These are phyloP conservation scores for Notospermus geniculatus DNA, from an alignment of 1,140 invertebrate genomes.

Conservation along the genomic window DNA sequence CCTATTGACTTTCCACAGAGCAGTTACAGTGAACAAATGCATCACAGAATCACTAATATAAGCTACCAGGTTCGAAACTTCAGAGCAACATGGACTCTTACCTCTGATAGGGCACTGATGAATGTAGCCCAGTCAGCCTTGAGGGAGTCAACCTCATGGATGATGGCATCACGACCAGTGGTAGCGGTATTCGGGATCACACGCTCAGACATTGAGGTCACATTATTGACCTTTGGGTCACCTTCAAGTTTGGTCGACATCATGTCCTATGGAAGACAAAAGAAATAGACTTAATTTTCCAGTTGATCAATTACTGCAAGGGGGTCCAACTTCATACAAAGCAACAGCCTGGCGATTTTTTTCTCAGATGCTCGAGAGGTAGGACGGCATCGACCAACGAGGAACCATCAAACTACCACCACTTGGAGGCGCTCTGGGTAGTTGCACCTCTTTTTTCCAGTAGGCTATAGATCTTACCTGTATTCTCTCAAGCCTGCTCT, in stretches of 20 bases:
- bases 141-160: conserved; percentile 53
- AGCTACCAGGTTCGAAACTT: neutral
- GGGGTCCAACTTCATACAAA: no score
- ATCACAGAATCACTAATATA: neutral
- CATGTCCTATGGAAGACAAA: conserved; percentile 63
- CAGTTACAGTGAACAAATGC: no score
- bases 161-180: conserved; percentile 79
- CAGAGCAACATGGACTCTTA: conserved; percentile 13
- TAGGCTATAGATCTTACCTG: conserved; percentile 60
- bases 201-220: conserved; percentile 78
- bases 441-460: neutral
- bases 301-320: no score
- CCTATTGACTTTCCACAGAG: no score
- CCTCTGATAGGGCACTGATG: conserved; percentile 43
- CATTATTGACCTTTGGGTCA: conserved; percentile 75
- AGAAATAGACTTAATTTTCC: neutral
- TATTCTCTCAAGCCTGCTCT: conserved; percentile 86
- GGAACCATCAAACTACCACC: no score
- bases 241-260: conserved; percentile 72
- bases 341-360: no score
- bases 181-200: conserved; percentile 85
- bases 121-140: conserved; percentile 46
- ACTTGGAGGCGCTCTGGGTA: no score
- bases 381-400: no score
- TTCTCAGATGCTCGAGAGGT: no score